Conservation (phyloP, 2,888 invertebrate genomes). For the Drosophila kuntzei region DNA sequence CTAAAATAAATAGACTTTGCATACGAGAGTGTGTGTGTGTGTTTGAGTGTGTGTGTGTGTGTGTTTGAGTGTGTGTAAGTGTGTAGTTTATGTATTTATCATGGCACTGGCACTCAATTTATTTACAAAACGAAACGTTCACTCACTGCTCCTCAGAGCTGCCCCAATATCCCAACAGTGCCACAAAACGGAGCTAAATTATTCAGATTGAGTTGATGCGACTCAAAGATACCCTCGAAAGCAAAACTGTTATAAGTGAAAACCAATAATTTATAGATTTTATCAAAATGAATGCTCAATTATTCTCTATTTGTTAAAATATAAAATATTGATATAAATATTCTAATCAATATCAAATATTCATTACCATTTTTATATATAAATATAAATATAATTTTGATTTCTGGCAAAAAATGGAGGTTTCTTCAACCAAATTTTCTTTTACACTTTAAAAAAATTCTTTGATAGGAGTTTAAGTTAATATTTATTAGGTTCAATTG, state of each 20-base stretch:
- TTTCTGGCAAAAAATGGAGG: no score
- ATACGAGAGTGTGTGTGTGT: constrained; percentile 44
- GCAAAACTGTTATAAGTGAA: not conserved
- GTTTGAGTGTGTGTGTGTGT: constrained; percentile 14
- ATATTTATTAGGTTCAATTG: no score
- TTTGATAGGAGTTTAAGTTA: no score
- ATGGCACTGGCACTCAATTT: constrained; percentile 76
- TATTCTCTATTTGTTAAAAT: no score
- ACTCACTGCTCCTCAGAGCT: constrained; percentile 44
- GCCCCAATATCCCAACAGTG: constrained; percentile 38
- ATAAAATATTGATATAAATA: no score
- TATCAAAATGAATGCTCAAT: not conserved
- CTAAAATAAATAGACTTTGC: constrained; percentile 78
- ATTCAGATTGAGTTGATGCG: not conserved
- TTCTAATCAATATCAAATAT: no score
- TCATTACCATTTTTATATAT: no score
- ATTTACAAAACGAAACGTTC: constrained; percentile 70
- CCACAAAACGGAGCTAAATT: constrained; percentile 20
- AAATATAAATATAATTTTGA: no score
- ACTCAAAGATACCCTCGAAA: constrained; percentile 12
- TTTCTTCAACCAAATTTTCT: no score
- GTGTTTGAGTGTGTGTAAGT: constrained; percentile 17
- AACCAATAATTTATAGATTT: not conserved
- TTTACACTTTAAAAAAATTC: no score
- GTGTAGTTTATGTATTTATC: constrained; percentile 57